Evolutionary conservation across 2,113 vertebrate genomes (phyloP).

Genomic region (Zosterops pallidus): DNA sequence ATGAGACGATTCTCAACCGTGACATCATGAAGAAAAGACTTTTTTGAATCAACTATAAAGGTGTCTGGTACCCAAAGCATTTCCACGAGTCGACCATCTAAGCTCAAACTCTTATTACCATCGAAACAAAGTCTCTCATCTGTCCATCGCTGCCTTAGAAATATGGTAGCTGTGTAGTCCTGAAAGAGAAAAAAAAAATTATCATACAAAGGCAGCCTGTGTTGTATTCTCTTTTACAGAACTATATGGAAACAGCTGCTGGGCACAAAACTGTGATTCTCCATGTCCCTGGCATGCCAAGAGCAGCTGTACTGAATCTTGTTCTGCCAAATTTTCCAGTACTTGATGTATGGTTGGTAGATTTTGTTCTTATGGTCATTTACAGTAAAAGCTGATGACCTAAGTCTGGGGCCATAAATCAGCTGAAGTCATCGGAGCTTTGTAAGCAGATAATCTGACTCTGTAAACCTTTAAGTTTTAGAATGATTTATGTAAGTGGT

Average conservation of each 20-base stretch:
- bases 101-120: slow-evolving; percentile 89
- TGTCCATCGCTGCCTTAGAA: slow-evolving; percentile 88
- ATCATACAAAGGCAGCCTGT: background rate
- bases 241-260: background rate
- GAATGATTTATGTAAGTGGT: background rate
- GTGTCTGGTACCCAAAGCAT: slow-evolving; percentile 91
- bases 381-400: background rate
- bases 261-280: background rate
- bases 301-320: background rate
- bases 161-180: slow-evolving; percentile 92
- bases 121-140: slow-evolving; percentile 88
- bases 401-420: background rate
- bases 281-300: background rate
- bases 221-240: background rate
- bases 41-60: slow-evolving; percentile 92
- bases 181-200: background rate
- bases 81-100: slow-evolving; percentile 88
- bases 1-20: slow-evolving; percentile 91
- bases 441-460: slow-evolving; percentile 6
- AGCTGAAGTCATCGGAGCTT: background rate
- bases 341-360: background rate
- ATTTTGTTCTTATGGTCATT: background rate
- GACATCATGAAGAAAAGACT: slow-evolving; percentile 90
- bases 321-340: background rate
- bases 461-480: background rate